Base-by-base conservation (phyloP, 2,797 vertebrate species). In the Melanotaenia nigrans region DNA sequence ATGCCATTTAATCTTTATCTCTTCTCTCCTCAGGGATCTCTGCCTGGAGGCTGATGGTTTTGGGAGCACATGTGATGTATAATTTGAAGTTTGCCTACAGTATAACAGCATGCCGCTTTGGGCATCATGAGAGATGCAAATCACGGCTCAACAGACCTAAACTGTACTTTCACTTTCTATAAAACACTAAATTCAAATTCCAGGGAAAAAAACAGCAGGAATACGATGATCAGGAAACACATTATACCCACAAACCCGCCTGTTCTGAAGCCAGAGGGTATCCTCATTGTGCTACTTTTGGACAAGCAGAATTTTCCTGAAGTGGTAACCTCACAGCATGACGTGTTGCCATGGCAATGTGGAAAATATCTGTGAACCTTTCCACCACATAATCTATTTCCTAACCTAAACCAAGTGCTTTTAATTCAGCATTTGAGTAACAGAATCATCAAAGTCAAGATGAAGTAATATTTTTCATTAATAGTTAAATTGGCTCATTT, bases 1-100 rank as follows among this genome's bases (percentile, higher is more conserved):
- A 85, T 82, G 84, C 75, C 83, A 87, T 87, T 80, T 90, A 87
- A 90, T 89, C 86, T 91, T 90, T 83, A 91, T 91, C 87, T 77
- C 62, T 75, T 82, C 77, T 80, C 90, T 90, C 81, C 89, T 82
- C 76, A 69, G 83, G 87, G 89, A 89, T 84, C 77, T 61, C 45
- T 35, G 85, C 85, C 89, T 54, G 38, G 71, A 81, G 88, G 71
- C 75, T 84, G 82, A 85, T 88, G 87, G 78, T 83, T 87, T 82
- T 87, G 80, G 79, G 84, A 82, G 79, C 80, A 36, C 74, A 79
- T 73, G 79, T 79, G 87, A 84, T 71, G 65, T 82, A 49, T 75
- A 42, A 82, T 86, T 81, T 80, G 69, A 66, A 85, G 78, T 79
- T 74, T 65, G 55, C 63, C 67, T 65, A 59, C 60, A 73, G 70